A percentile compares a stretch with the other conserved stretches of the same genome.
phyloP scores from a whole-genome alignment of 2,888 invertebrate genomes.

The Cyrtodaria siliqua region DNA sequence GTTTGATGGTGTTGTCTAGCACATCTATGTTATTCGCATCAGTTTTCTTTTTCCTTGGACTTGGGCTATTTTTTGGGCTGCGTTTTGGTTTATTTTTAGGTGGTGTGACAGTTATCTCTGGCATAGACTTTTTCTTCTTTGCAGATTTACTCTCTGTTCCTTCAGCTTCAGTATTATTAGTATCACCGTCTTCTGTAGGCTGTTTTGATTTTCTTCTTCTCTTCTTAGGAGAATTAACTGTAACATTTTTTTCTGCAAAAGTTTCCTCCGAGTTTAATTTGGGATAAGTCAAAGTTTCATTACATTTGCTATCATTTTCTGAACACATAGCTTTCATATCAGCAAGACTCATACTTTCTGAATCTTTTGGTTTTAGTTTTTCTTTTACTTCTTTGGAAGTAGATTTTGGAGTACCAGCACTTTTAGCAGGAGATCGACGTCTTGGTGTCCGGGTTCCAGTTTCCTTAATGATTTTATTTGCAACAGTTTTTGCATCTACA shows the following conservation, averaged over 20 bases:
- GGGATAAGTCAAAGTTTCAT: neutral
- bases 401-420: too few relatives aligned
- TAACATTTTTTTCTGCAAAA: conserved; percentile 9
- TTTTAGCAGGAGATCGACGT: conserved; percentile 7
- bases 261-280: neutral
- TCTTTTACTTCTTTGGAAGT: too few relatives aligned
- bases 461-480: too few relatives aligned
- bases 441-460: conserved; percentile 16
- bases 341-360: too few relatives aligned
- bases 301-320: neutral
- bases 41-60: neutral
- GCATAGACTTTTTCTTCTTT: neutral
- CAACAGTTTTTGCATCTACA: too few relatives aligned
- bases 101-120: conserved; percentile 11
- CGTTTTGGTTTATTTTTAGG: conserved; percentile 11
- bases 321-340: conserved; percentile 1
- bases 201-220: neutral
- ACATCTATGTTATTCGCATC: too few relatives aligned
- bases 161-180: neutral
- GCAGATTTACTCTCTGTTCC: neutral
- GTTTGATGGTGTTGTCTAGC: neutral
- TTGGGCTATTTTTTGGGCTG: conserved; percentile 1
- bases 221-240: too few relatives aligned
- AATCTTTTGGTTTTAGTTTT: neutral
- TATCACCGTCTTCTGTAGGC: neutral